phyloP scores from a whole-genome alignment of 37 sponge, comb jelly and placozoan genomes.

The Ephydatia muelleri region DNA sequence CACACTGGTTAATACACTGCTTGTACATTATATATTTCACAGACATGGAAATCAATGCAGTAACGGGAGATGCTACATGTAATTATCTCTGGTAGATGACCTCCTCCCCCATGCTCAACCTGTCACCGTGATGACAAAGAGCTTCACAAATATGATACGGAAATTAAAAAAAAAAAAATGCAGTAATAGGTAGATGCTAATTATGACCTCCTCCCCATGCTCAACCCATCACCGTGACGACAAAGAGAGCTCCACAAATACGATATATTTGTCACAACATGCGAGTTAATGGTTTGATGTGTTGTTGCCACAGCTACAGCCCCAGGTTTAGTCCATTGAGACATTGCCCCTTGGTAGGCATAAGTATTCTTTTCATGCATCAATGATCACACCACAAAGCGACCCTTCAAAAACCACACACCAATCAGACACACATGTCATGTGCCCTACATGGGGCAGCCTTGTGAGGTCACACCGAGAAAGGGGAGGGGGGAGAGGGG shows the following conservation, averaged over 20 bases:
- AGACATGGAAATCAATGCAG: neutral
- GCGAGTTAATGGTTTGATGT: no score
- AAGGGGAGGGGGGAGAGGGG: neutral
- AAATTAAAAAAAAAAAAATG: neutral
- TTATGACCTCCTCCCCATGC: neutral
- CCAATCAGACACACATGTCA: no score
- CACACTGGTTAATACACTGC: no score
- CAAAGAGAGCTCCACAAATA: neutral
- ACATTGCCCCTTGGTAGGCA: no score
- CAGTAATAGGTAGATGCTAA: neutral
- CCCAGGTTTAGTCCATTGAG: no score
- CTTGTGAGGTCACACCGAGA: neutral
- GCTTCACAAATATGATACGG: neutral
- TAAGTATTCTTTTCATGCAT: no score
- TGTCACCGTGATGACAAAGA: neutral
- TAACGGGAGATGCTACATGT: neutral
- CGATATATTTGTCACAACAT: neutral
- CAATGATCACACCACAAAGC: no score
- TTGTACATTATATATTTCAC: constrained; percentile 2
- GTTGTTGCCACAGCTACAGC: no score
- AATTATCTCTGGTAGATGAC: neutral
- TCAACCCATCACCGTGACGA: neutral
- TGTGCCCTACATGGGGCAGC: no score
- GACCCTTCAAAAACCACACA: no score
- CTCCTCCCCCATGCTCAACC: neutral